Conservation (phyloP, 2,797 vertebrate genomes). For the Syndactyla subalaris region DNA sequence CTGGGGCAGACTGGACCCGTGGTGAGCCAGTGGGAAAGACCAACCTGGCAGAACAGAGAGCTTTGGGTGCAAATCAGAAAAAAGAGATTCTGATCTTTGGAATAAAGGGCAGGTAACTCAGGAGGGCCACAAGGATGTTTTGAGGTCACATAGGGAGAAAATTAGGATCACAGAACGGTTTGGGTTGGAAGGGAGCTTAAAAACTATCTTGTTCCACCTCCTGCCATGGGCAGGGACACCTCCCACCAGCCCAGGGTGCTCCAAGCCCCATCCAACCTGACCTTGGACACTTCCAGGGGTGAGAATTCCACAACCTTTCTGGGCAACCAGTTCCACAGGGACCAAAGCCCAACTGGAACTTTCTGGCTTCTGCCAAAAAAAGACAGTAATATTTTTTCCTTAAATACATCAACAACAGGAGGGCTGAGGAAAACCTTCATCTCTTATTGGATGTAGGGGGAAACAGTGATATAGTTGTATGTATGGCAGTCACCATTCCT, state of each 20-base stretch:
- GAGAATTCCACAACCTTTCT: background rate
- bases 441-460: background rate
- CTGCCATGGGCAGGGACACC: background rate
- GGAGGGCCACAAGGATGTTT: background rate
- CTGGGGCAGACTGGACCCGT: background rate
- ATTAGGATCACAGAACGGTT: rapidly evolving
- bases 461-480: background rate
- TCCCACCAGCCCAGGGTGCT: background rate
- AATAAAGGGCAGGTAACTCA: background rate
- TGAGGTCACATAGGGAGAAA: background rate
- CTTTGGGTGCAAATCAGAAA: background rate
- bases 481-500: background rate
- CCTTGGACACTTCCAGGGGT: background rate
- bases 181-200: rapidly evolving
- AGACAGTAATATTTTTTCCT: background rate
- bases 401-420: background rate
- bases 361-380: background rate
- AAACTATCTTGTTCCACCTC: rapidly evolving
- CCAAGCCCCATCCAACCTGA: background rate
- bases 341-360: background rate
- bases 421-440: background rate
- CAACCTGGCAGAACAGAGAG: background rate
- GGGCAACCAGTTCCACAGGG: background rate
- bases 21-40: background rate
- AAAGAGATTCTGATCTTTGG: background rate